Evolutionary conservation across 2,797 vertebrate species (phyloP).

Genomic region (Falco peregrinus): DNA sequence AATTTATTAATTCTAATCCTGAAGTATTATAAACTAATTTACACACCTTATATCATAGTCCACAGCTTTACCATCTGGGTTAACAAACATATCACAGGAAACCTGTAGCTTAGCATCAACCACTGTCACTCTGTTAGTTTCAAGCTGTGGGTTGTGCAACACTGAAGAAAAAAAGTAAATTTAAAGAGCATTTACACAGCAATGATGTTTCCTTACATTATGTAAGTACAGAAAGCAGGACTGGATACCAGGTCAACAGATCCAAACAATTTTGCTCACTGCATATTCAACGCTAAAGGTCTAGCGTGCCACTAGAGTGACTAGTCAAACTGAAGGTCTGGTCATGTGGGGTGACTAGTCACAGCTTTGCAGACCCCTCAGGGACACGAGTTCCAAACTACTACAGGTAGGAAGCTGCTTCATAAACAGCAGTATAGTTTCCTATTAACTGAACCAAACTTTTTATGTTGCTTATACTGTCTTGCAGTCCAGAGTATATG

Average conservation of each 20-base stretch:
- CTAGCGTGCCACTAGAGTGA: neutral
- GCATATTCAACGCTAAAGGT: neutral
- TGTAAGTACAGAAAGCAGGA: neutral
- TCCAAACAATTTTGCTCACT: neutral
- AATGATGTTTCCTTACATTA: neutral
- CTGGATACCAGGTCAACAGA: neutral
- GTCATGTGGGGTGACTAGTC: neutral
- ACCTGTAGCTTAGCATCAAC: constrained; percentile 80
- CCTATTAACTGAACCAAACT: neutral
- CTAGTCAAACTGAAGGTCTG: neutral
- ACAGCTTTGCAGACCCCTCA: neutral
- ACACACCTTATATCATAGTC: constrained; percentile 86
- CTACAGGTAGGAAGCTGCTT: neutral
- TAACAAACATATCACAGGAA: constrained; percentile 83
- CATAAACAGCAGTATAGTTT: neutral
- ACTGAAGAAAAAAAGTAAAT: constrained; percentile 65
- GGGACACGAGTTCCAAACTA: neutral
- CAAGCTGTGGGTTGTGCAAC: constrained; percentile 83
- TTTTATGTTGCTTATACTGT: constrained; percentile 13
- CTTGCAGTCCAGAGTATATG: constrained; percentile 84
- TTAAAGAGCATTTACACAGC: neutral
- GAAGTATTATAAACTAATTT: neutral
- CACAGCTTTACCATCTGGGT: constrained; percentile 81
- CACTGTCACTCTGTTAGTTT: constrained; percentile 83
- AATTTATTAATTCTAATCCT: neutral